These are phyloP conservation scores for Cassiopea andromeda DNA, from an alignment of 30 jellyfish, hydroid and myxozoan species.

Conservation along the genomic window DNA sequence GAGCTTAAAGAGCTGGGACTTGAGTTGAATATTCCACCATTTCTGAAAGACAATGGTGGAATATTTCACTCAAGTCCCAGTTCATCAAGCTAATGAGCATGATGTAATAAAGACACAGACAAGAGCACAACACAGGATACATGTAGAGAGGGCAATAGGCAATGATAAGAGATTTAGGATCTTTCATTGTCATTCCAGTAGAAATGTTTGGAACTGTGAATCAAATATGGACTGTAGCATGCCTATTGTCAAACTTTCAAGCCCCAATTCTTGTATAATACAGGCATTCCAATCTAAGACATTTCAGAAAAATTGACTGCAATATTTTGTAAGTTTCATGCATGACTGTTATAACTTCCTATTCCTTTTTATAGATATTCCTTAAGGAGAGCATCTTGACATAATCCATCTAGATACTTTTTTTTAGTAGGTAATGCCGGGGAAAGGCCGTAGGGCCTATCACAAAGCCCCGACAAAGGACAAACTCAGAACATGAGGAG, in stretches of 20 bases:
- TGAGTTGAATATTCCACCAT: background rate
- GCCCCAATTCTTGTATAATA: background rate
- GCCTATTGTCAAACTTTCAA: background rate
- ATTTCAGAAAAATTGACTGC: background rate
- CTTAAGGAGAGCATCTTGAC: no score
- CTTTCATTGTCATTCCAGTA: background rate
- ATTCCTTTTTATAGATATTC: background rate
- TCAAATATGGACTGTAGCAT: background rate
- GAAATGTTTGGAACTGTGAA: background rate
- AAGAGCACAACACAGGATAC: background rate
- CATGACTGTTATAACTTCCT: background rate
- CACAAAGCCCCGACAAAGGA: no score
- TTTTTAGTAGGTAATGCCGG: no score
- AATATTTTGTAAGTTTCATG: background rate
- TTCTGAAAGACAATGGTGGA: background rate
- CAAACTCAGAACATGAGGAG: no score
- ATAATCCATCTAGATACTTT: no score
- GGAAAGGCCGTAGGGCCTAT: no score
- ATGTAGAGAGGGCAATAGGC: background rate
- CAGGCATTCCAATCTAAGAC: background rate
- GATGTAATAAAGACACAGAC: background rate
- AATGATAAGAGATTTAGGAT: background rate
- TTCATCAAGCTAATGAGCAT: background rate
- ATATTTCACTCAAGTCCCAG: no score
- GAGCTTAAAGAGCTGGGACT: background rate